These are phyloP conservation scores for Premnoplex brunnescens DNA, from an alignment of 2,797 vertebrate genomes.

Conservation along the genomic window DNA sequence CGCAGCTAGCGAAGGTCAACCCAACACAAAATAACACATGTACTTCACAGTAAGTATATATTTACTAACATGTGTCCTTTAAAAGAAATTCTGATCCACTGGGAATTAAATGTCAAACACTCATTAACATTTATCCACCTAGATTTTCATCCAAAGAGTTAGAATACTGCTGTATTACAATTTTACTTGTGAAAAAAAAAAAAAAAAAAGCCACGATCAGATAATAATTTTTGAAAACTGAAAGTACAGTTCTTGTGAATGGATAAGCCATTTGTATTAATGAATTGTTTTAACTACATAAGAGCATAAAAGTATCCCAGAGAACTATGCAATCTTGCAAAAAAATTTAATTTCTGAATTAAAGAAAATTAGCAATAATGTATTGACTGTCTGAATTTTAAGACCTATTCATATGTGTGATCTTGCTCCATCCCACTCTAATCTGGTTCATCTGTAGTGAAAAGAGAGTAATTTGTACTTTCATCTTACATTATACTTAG, in stretches of 20 bases:
- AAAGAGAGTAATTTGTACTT: background rate
- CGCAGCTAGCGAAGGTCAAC: background rate
- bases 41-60: background rate
- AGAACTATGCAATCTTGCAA: background rate
- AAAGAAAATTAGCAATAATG: background rate
- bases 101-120: background rate
- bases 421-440: background rate
- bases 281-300: background rate
- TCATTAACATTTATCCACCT: background rate
- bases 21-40: background rate
- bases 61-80: background rate
- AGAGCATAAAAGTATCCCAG: background rate
- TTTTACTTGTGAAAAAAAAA: background rate
- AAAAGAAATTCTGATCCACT: background rate
- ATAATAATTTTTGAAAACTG: background rate
- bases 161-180: background rate
- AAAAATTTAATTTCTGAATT: background rate
- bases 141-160: background rate
- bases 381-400: background rate
- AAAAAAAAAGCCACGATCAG: background rate
- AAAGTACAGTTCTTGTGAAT: background rate
- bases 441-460: background rate
- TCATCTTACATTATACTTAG: background rate
- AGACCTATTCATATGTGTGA: background rate
- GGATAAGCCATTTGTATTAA: background rate